Base-by-base conservation (phyloP, 2,888 invertebrate species). In the Protonemura montana region DNA sequence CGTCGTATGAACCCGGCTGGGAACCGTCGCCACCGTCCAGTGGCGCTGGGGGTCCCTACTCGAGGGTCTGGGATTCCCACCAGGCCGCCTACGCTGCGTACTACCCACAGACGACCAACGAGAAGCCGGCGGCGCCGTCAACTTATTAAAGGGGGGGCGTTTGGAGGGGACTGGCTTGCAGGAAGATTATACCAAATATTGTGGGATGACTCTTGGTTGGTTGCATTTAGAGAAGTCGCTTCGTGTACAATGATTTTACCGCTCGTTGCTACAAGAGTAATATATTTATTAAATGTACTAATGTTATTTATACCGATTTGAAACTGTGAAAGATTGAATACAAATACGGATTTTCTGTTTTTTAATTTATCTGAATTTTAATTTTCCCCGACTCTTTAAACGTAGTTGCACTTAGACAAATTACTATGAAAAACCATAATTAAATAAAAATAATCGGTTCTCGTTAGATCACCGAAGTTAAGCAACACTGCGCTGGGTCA, bases 1-100 rank as follows among this genome's bases (percentile, higher is more conserved):
- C 95, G 89, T 95, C 96, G 0, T 96, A 96, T 93, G 94, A 93
- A 89, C 94, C 94, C 7, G 94, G 94, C 88, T 95, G 95, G 95
- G 95, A 95, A 90, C 94, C 95, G 1, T 94, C 95, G 85, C 96
- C 96, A 10, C 35, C 77, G 29, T 77, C 93, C 88, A 82, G 76
- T 76, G 86, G 85, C 13, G 42, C 93, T 88, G 87, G 86, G 21
- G 87, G 87, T 10, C 96, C 96, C 0, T 97, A 97, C 91, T 94
- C 96, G 82, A 93, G 97, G 88, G 94, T 95, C 0, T 97, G 96
- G 95, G 89, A 89, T 86, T 88, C 90, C 6, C 90, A 90, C 82
- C 89, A 90, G 85, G 87, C 90, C 87, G 90, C 90, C 21, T 90
- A 90, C 88, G 89, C 89, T 86, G 89, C 89, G 0, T 90, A 90